phyloP scores from a whole-genome alignment of 2,797 vertebrate genomes.

The Psittacula echo region DNA sequence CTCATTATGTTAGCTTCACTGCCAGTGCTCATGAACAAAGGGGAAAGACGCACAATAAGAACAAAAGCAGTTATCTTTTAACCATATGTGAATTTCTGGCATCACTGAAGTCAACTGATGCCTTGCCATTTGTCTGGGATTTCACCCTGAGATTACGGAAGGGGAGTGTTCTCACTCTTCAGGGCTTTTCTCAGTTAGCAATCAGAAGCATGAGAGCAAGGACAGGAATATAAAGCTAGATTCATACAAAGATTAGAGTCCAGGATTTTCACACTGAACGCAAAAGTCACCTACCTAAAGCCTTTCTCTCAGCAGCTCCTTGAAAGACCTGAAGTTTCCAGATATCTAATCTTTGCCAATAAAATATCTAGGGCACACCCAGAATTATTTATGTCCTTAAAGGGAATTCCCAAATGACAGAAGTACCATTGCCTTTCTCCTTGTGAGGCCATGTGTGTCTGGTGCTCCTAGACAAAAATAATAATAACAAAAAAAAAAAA shows the following conservation, averaged over 20 bases:
- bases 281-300: background rate
- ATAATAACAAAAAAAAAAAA: background rate
- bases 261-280: background rate
- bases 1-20: conserved; percentile 25
- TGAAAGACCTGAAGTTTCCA: background rate
- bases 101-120: background rate
- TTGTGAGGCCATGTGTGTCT: background rate
- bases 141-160: background rate
- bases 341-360: background rate
- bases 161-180: background rate
- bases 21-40: conserved; percentile 16
- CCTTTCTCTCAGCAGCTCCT: background rate
- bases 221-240: background rate
- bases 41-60: background rate
- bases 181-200: background rate
- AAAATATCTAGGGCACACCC: background rate
- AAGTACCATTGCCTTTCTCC: background rate
- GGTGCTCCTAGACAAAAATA: background rate
- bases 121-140: background rate
- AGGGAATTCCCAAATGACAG: background rate
- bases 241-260: background rate
- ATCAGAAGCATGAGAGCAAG: background rate
- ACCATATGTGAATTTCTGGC: conserved; percentile 36
- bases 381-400: background rate
- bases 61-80: conserved; percentile 10